Evolutionary conservation across 2,888 invertebrate genomes (phyloP), one percentile per base, ranked within the genome.

Genomic region (Diaprepes abbreviatus): DNA sequence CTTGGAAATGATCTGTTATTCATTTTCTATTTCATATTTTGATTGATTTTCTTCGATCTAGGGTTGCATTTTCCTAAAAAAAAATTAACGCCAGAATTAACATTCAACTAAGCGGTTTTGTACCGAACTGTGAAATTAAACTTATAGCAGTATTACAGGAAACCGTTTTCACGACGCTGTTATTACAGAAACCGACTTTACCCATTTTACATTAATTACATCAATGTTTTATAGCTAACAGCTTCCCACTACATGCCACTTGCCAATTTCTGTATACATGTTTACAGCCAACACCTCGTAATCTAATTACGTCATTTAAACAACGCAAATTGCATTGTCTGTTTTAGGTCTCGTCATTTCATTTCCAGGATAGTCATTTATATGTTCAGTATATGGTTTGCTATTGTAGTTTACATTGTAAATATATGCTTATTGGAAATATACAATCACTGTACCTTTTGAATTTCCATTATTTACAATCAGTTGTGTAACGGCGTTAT

Each of bases 231-330:
- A 14, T 28, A 5, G 28, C 28, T 28, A 24, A 48, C 24, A 28
- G 48, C 28, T 48, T 48, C 14, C 48, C 7, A 48, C 48, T 28
- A 48, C 48, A 48, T 6, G 48, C 48, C 28, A 48, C 48, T 43
- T 43, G 43, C 43, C 19, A 43, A 43, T 43, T 43, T 43, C 43
- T 48, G 48, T 48, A 6, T 48, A 28, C 48, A 48, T 48, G 48
- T 48, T 48, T 48, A 28, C 48, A 48, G 48, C 48, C 28, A 14
- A 48, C 48, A 48, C 48, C 48, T 28, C 24, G 28, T 48, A 14
- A 28, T 48, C 48, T 48, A 48, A 48, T 48, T 48, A 48, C 48
- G 48, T 48, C 48, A 48, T 48, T 48, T 28, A 48, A 48, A 48
- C 48, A 48, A 48, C 28, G 28, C 48, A 48, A 48, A 48, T 48